Percentiles rank a stretch among this genome's conserved stretches.
These are phyloP conservation scores for Trachurus trachurus DNA, from an alignment of 2,797 vertebrate species.

Conservation along the genomic window DNA sequence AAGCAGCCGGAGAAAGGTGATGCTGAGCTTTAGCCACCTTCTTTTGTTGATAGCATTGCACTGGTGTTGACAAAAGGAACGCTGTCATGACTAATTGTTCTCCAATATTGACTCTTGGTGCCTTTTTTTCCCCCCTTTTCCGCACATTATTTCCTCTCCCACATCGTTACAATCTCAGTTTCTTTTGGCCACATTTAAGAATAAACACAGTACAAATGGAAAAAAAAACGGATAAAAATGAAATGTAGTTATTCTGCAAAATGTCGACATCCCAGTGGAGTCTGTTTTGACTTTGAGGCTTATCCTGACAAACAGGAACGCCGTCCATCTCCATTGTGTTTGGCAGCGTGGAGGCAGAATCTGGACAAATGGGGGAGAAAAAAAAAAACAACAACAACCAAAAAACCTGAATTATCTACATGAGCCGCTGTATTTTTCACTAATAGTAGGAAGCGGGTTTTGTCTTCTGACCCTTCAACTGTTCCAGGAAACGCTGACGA, in stretches of 20 bases:
- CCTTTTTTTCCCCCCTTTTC: neutral
- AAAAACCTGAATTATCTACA: neutral
- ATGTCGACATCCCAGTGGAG: neutral
- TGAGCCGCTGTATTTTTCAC: neutral
- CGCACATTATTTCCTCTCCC: neutral
- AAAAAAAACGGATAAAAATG: neutral
- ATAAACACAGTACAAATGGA: neutral
- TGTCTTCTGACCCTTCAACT: neutral
- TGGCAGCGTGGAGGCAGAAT: neutral
- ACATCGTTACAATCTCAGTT: neutral
- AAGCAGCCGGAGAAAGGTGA: slow-evolving; percentile 66
- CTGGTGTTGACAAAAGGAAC: slow-evolving; percentile 25
- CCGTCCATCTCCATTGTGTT: neutral
- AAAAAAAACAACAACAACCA: too few relatives aligned
- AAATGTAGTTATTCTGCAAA: neutral
- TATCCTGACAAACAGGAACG: neutral
- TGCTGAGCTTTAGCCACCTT: slow-evolving; percentile 33
- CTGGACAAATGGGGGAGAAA: neutral
- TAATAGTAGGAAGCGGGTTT: neutral
- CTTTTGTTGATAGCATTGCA: slow-evolving; percentile 29
- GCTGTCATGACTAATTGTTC: neutral
- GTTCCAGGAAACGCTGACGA: too few relatives aligned
- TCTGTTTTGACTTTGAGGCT: neutral
- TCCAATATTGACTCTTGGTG: neutral
- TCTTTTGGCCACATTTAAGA: neutral